phyloP scores from a whole-genome alignment of 2,888 invertebrate species.

The Luperina testacea region DNA sequence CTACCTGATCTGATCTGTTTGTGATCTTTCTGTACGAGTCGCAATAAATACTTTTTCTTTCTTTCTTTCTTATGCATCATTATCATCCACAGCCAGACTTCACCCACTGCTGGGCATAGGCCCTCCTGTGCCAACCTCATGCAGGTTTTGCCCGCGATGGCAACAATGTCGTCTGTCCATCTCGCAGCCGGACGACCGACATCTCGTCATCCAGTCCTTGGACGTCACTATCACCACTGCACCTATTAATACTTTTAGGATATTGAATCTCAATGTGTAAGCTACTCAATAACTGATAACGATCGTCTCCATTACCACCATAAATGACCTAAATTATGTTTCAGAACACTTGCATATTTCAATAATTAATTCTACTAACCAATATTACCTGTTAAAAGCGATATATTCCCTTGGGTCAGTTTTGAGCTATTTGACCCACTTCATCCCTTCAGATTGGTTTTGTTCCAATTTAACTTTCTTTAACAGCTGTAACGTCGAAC shows the following conservation, averaged over 20 bases:
- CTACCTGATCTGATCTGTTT: too few species aligned
- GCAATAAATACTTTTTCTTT: too few species aligned
- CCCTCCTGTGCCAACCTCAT: too few species aligned
- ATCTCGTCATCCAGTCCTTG: too few species aligned
- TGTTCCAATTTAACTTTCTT: conserved; percentile 52
- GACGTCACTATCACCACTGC: too few species aligned
- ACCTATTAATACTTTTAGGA: not conserved
- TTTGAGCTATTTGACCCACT: conserved; percentile 4
- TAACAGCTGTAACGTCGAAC: conserved; percentile 30
- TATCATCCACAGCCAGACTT: too few species aligned
- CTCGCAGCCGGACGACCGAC: too few species aligned
- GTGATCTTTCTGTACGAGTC: too few species aligned
- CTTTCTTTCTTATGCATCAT: too few species aligned
- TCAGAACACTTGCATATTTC: conserved; percentile 17
- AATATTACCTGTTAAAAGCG: conserved; percentile 1
- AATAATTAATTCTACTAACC: conserved; percentile 24
- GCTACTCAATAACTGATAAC: not conserved
- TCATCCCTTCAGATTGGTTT: conserved; percentile 24
- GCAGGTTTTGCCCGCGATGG: too few species aligned
- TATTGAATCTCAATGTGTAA: not conserved
- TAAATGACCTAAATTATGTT: conserved; percentile 22
- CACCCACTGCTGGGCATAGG: too few species aligned
- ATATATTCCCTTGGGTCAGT: conserved; percentile 13
- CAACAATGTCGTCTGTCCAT: too few species aligned
- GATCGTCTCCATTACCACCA: conserved; percentile 10